Conservation (phyloP, 2,113 vertebrate genomes). For the Typhlomys cinereus region DNA sequence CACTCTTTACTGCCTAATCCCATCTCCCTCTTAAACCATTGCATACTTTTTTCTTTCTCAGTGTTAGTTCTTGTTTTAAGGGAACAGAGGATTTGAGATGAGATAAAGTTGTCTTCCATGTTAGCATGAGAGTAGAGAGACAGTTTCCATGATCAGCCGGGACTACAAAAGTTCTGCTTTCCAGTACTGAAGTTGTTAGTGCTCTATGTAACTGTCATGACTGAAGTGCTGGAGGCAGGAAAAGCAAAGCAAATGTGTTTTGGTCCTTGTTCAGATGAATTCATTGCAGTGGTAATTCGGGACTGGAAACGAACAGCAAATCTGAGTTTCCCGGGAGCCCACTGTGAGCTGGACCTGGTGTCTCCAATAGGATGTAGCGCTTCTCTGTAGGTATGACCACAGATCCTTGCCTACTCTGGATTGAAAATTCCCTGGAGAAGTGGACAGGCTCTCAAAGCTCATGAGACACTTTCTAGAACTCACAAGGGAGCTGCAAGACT, state of each 20-base stretch:
- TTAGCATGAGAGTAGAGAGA: conserved; percentile 24
- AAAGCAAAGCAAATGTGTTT: neutral
- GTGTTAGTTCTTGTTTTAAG: neutral
- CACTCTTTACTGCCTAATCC: no score
- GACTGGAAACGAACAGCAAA: neutral
- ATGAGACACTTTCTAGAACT: no score
- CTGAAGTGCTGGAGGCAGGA: neutral
- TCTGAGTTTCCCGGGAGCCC: neutral
- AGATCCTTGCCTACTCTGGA: neutral
- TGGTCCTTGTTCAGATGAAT: neutral
- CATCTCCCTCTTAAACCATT: no score
- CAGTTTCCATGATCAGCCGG: neutral
- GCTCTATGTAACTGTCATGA: neutral
- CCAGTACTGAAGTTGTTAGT: neutral
- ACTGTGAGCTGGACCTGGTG: neutral
- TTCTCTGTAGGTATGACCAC: neutral
- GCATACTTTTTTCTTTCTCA: no score
- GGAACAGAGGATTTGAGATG: neutral
- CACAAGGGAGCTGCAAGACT: no score
- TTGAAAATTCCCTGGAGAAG: no score
- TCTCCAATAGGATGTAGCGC: neutral
- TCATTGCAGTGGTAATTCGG: no score
- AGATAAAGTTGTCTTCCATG: neutral
- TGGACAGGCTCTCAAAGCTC: no score
- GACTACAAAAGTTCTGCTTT: neutral